phyloP scores from a whole-genome alignment of 23 tunicate genomes.

The Trididemnum miniatum region DNA sequence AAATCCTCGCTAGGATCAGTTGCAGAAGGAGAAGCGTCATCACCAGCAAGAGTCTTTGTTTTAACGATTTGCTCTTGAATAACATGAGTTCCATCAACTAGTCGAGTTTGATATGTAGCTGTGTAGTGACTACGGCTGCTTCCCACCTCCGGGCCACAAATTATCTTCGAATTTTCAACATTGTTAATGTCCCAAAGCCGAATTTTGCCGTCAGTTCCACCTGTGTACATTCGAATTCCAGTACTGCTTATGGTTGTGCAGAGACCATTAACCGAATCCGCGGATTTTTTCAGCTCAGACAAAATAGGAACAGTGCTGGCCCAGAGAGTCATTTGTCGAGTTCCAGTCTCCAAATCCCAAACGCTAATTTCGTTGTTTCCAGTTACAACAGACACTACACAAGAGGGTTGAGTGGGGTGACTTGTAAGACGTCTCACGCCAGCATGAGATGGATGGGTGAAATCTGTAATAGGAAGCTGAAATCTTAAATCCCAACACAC shows the following conservation, averaged over 20 bases:
- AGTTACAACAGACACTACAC: slow-evolving; percentile 72
- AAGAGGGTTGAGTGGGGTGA: slow-evolving; percentile 69
- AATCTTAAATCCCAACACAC: slow-evolving; percentile 93
- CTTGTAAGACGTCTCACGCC: slow-evolving; percentile 42
- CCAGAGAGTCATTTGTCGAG: slow-evolving; percentile 75
- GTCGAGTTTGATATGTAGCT: slow-evolving; percentile 51
- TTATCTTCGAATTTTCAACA: slow-evolving; percentile 51
- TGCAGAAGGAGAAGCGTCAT: neutral
- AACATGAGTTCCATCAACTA: slow-evolving; percentile 83
- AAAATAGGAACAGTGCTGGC: slow-evolving; percentile 80
- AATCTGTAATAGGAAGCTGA: slow-evolving; percentile 76
- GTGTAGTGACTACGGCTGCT: slow-evolving; percentile 40
- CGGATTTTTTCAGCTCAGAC: slow-evolving; percentile 51
- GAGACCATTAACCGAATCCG: slow-evolving; percentile 84
- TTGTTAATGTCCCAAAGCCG: slow-evolving; percentile 73
- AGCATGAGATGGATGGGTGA: slow-evolving; percentile 64
- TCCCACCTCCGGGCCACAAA: slow-evolving; percentile 66
- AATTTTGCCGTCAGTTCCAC: slow-evolving; percentile 79
- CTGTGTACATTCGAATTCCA: slow-evolving; percentile 67
- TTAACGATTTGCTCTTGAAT: slow-evolving; percentile 74
- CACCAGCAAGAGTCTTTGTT: slow-evolving; percentile 6
- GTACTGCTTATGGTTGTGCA: slow-evolving; percentile 23
- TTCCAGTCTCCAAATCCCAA: slow-evolving; percentile 86
- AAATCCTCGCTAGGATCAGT: slow-evolving; percentile 7
- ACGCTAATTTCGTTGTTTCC: slow-evolving; percentile 86